These are phyloP conservation scores for Adelphocoris suturalis DNA, from an alignment of 2,888 invertebrate species.

Conservation along the genomic window DNA sequence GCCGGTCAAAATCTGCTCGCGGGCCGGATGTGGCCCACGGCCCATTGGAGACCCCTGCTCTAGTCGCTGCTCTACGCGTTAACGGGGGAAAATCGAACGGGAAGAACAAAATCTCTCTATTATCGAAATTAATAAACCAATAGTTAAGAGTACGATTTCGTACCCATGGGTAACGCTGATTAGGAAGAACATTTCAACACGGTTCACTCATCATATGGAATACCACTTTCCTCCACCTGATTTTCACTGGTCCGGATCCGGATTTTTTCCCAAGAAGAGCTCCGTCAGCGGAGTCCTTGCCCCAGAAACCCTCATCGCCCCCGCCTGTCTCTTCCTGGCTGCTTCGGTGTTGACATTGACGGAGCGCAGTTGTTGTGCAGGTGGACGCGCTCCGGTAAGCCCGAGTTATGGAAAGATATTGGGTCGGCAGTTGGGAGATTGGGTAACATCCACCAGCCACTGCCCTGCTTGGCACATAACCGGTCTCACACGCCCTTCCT, in stretches of 20 bases:
- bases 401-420: conserved; percentile 49
- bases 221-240: neutral
- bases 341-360: conserved; percentile 56
- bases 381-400: conserved; percentile 57
- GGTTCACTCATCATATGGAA: neutral
- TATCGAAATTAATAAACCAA: no score
- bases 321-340: conserved; percentile 11
- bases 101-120: no score
- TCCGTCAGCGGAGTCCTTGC: conserved; percentile 7
- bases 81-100: no score
- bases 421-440: neutral
- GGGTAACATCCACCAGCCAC: neutral
- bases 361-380: conserved; percentile 21
- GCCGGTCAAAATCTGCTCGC: no score
- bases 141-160: no score
- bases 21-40: no score
- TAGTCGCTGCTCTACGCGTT: no score
- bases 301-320: conserved; percentile 32
- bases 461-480: conserved; percentile 29
- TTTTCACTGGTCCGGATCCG: neutral
- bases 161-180: no score
- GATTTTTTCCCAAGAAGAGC: neutral
- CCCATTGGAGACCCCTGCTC: no score
- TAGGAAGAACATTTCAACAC: no score
- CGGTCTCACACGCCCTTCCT: conserved; percentile 30